Percentiles rank a stretch among this genome's conserved stretches.
These are phyloP conservation scores for Sebastes kiyomatsui DNA, from an alignment of 2,797 vertebrate genomes.

Conservation along the genomic window DNA sequence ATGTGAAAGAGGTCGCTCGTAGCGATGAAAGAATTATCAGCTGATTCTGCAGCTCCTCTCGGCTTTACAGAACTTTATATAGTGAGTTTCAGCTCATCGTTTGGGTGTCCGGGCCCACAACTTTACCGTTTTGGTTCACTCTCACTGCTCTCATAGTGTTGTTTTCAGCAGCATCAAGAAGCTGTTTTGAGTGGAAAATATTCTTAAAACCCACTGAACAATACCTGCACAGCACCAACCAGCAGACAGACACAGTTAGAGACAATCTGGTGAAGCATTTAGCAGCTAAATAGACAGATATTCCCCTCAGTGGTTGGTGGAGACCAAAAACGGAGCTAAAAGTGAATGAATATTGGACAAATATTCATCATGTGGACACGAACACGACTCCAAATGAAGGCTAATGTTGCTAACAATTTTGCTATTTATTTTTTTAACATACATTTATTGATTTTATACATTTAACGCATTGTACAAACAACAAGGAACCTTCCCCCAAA, in stretches of 20 bases:
- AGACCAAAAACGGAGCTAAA: not conserved
- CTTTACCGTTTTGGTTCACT: not conserved
- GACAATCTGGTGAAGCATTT: not conserved
- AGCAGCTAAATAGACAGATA: not conserved
- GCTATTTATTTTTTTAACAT: no score
- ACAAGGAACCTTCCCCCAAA: fast-evolving
- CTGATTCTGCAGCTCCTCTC: not conserved
- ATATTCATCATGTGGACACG: no score
- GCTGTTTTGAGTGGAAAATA: no score
- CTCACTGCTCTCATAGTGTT: not conserved
- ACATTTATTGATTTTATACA: no score
- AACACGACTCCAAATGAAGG: no score
- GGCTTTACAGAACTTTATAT: not conserved
- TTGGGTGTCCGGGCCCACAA: fast-evolving
- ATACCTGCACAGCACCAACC: not conserved
- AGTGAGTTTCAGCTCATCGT: not conserved
- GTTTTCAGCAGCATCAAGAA: not conserved
- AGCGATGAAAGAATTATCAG: not conserved
- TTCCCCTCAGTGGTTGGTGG: not conserved
- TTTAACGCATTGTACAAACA: no score
- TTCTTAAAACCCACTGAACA: not conserved
- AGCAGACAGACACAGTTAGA: no score
- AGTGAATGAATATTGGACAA: not conserved
- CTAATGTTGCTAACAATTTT: no score
- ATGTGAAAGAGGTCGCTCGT: not conserved